These are phyloP conservation scores for Sminthopsis crassicaudata DNA, from an alignment of 2,113 vertebrate species.

Conservation along the genomic window DNA sequence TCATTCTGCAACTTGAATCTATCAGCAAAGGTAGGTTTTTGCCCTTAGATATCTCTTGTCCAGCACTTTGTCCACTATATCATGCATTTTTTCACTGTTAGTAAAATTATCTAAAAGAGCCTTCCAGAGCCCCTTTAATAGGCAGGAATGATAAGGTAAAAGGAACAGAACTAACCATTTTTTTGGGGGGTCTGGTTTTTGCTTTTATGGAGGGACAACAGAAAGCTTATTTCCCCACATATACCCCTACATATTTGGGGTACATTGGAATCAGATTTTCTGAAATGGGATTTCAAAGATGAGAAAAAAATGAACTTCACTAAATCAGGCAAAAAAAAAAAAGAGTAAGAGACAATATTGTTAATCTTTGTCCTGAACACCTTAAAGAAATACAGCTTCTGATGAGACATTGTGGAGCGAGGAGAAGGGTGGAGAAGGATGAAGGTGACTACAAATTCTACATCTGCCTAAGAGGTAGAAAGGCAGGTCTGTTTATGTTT, in stretches of 20 bases:
- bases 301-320: not conserved
- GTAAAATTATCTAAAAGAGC: not conserved
- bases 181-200: not conserved
- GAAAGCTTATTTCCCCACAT: not conserved
- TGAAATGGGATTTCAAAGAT: not conserved
- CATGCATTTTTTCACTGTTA: not conserved
- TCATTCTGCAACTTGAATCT: too few relatives aligned
- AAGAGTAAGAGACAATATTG: not conserved
- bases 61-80: too few relatives aligned
- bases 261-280: not conserved
- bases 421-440: not conserved
- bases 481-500: not conserved
- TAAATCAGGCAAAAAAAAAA: not conserved
- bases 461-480: slow-evolving; percentile 15
- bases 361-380: not conserved
- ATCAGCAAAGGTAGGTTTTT: too few relatives aligned
- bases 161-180: not conserved
- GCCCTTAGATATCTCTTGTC: too few relatives aligned
- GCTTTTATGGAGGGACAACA: not conserved
- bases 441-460: slow-evolving; percentile 6
- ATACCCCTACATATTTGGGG: not conserved
- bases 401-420: not conserved
- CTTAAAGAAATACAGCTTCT: not conserved
- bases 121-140: not conserved
- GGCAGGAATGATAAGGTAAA: not conserved